Evolutionary conservation across 2,797 vertebrate genomes (phyloP).

Genomic region (Amniataba percoides): DNA sequence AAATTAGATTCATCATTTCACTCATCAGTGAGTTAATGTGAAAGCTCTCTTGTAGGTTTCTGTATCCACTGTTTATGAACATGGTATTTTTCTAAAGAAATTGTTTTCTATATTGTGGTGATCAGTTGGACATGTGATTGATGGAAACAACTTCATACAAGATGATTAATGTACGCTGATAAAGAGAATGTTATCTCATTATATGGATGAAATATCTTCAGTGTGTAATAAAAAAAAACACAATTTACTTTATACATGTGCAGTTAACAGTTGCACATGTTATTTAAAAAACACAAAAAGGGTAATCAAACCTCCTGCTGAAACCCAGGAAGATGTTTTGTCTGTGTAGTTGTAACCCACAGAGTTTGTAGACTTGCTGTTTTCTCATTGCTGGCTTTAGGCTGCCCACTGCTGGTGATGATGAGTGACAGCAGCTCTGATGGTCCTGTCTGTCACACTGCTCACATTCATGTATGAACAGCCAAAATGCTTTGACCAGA

Average conservation of each 20-base stretch:
- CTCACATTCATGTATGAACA: neutral
- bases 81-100: neutral
- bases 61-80: neutral
- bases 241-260: neutral
- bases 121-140: neutral
- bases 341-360: too few species aligned
- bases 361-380: neutral
- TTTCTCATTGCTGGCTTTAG: slow-evolving; percentile 37
- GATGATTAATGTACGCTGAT: neutral
- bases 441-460: neutral
- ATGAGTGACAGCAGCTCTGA: slow-evolving; percentile 31
- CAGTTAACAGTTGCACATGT: neutral
- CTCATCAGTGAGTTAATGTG: neutral
- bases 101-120: neutral
- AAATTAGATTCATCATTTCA: neutral
- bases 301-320: neutral
- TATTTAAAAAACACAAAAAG: neutral
- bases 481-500: neutral
- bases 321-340: neutral
- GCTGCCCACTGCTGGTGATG: slow-evolving; percentile 60
- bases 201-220: neutral
- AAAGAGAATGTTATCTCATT: neutral
- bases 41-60: neutral
- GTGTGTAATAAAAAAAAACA: too few species aligned
- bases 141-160: neutral